phyloP scores from a whole-genome alignment of 2,888 invertebrate species.

The Andrena marginata region DNA sequence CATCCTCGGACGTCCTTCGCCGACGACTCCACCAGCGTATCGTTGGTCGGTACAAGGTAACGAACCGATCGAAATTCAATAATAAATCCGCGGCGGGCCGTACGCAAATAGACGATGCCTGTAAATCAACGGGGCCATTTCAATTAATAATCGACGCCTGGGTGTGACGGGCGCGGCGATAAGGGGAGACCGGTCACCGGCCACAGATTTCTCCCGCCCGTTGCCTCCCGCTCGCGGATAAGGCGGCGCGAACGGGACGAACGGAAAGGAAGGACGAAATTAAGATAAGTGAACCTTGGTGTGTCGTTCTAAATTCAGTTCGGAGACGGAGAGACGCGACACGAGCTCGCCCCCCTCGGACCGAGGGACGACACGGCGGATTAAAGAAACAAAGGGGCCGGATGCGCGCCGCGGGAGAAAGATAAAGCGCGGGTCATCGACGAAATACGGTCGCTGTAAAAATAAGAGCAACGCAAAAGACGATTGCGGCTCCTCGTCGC shows the following conservation, averaged over 20 bases:
- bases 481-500: slow-evolving; percentile 13
- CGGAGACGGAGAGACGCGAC: slow-evolving; percentile 36
- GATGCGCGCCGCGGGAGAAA: slow-evolving; percentile 29
- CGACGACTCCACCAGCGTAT: slow-evolving; percentile 37
- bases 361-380: background rate
- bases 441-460: slow-evolving; percentile 2
- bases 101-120: background rate
- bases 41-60: slow-evolving; percentile 42
- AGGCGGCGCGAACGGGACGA: background rate
- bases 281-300: slow-evolving; percentile 17
- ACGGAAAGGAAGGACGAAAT: background rate
- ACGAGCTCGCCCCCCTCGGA: slow-evolving; percentile 38
- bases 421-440: slow-evolving; percentile 22
- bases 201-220: background rate
- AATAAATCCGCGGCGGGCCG: background rate
- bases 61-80: background rate
- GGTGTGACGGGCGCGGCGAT: background rate
- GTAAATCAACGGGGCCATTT: slow-evolving; percentile 25
- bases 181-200: background rate
- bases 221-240: slow-evolving; percentile 24
- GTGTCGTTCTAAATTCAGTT: slow-evolving; percentile 32
- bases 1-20: background rate
- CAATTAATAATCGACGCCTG: slow-evolving; percentile 21
- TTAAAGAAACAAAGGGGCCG: slow-evolving; percentile 14
- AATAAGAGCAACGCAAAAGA: slow-evolving; percentile 11